Evolutionary conservation across 2,888 invertebrate genomes (phyloP).

Genomic region (Sussaba pulchella): DNA sequence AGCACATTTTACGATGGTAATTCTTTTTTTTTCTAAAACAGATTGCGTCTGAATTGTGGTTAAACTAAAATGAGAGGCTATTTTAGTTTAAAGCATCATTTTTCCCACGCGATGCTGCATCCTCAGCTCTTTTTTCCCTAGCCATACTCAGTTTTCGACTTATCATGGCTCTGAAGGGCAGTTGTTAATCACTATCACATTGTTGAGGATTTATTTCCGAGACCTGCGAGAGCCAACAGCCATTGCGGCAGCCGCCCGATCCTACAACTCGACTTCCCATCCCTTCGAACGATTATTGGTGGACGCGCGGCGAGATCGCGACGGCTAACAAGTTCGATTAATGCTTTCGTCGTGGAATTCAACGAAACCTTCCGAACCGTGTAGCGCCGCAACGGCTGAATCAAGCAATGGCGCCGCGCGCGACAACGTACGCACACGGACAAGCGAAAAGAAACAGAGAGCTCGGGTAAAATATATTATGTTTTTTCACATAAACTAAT

Average conservation of each 20-base stretch:
- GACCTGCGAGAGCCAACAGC: conserved; percentile 24
- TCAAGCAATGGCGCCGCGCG: conserved; percentile 19
- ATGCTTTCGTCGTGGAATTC: conserved; percentile 64
- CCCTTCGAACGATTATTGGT: conserved; percentile 61
- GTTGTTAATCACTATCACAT: conserved; percentile 47
- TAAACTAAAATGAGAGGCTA: background rate
- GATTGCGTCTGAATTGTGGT: too few relatives aligned
- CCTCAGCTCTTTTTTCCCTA: background rate
- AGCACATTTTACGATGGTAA: too few relatives aligned
- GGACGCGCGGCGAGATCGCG: conserved; percentile 42
- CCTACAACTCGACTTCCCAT: conserved; percentile 12
- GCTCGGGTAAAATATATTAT: conserved; percentile 31
- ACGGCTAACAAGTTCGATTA: conserved; percentile 65
- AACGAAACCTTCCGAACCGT: conserved; percentile 53
- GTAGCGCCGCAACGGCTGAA: conserved; percentile 31
- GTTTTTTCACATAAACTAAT: conserved; percentile 44
- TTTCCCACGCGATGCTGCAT: conserved; percentile 6
- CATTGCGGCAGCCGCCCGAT: conserved; percentile 19
- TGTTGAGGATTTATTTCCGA: conserved; percentile 35
- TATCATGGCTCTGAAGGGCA: conserved; percentile 22
- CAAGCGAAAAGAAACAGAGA: conserved; percentile 8
- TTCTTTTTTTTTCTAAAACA: too few relatives aligned
- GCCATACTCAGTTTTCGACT: background rate
- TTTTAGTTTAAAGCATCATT: background rate
- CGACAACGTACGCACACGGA: conserved; percentile 19